Percentiles rank a stretch among this genome's conserved stretches.
Evolutionary conservation across 2,797 vertebrate genomes (phyloP).

Genomic region (Caiman crocodilus): DNA sequence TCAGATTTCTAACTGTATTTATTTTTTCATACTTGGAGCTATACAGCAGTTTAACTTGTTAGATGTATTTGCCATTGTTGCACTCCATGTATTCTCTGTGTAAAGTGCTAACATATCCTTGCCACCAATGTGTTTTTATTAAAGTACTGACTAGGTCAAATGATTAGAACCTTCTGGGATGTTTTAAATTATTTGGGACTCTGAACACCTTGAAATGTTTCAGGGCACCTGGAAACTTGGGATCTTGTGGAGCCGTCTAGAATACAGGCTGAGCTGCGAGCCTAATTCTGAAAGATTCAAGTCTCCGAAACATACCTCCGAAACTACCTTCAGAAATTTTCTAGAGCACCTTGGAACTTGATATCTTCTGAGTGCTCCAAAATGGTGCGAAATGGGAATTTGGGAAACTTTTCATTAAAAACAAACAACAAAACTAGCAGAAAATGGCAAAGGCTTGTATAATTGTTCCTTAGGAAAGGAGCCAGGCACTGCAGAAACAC

Average conservation of each 20-base stretch:
- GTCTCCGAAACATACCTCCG: background rate
- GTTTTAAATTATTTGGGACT: no score
- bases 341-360: background rate
- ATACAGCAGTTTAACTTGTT: background rate
- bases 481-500: accelerated
- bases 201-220: background rate
- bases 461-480: background rate
- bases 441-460: background rate
- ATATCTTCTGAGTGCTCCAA: background rate
- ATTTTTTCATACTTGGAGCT: background rate
- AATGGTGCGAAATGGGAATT: background rate
- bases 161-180: background rate
- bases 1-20: background rate
- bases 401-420: no score
- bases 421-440: background rate
- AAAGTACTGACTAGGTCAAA: background rate
- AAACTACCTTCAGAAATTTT: background rate
- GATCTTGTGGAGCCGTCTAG: background rate
- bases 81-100: background rate
- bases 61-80: no score
- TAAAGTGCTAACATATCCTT: background rate
- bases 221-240: background rate
- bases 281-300: background rate
- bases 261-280: background rate
- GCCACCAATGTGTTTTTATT: background rate